Base-by-base conservation (phyloP, 2,888 invertebrate species). In the Perizoma flavofasciatum region DNA sequence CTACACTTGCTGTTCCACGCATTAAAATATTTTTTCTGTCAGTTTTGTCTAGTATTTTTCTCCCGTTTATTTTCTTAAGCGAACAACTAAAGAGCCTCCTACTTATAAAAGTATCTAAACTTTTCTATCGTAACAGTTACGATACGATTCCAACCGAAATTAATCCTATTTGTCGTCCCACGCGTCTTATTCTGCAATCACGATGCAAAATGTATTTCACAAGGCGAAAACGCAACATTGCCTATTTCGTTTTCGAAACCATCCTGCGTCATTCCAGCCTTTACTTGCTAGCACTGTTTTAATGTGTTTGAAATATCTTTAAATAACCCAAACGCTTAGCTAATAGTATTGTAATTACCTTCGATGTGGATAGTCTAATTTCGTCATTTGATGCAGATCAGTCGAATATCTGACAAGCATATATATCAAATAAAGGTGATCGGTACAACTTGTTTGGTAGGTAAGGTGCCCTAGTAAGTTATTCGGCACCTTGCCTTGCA, bases 171-270 rank as follows among this genome's bases (percentile, higher is more conserved):
- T 88, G 86, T 85, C 86, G 87, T 86, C 89, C 90, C 88, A 89
- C 91, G 87, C 85, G 82, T 86, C 62, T 69, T 49, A 53, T 86
- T 83, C 85, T 85, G 88, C 86, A 88, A 88, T 85, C 86, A 78
- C 83, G 79, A 84, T 58, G 63, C 66, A 83, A 81, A 81, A 86
- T 83, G 81, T 87, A 83, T 91, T 91, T 87, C 90, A 86, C 83
- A 91, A 91, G 84, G 77, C 80, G 76, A 86, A 87, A 89, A 88
- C 89, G 90, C 92, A 90, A 89, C 88, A 83, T 88, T 83, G 88
- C 84, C 88, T 88, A 90, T 88, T 91, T 89, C 80, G 87, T 92
- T 92, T 88, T 92, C 91, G 92, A 90, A 90, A 92, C 81, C 81
- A 79, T 84, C 84, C 88, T 86, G 84, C 88, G 89, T 89, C 90